Evolutionary conservation across 2,797 vertebrate species (phyloP), one percentile per base, ranked within the genome.

Genomic region (Rhinella marina): DNA sequence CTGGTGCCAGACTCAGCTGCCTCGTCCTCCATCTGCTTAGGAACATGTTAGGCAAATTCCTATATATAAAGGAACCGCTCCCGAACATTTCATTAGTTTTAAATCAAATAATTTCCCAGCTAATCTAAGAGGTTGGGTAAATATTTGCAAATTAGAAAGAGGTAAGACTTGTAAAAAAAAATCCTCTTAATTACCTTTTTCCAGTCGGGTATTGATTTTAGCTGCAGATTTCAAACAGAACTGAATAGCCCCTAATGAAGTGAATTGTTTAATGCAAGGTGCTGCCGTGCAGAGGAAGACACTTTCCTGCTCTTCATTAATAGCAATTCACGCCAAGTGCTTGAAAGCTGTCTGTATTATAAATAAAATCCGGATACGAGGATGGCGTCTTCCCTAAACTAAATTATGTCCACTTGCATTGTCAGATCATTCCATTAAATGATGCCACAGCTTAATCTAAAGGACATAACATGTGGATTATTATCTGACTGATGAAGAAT

Each of bases 351-450:
- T 83, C 85, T 84, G 73, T 86, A 84, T 72, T 59, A 86, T 59
- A 90, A 81, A 93, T 79, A 93, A 85, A 91, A 89, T 90, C 90
- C 88, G 93, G 90, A 86, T 89, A 86, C 83, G 90, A 54, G 83
- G 79, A 87, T 89, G 86, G 83, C 78, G 75, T 88, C 81, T 93
- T 91, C 88, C 90, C 85, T 85, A 92, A 92, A 92, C 90, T 92
- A 91, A 92, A 93, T 93, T 90, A 92, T 92, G 92, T 92, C 91
- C 90, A 91, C 91, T 92, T 93, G 90, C 92, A 92, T 92, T 86
- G 88, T 90, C 92, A 92, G 90, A 92, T 91, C 72, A 86, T 93
- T 92, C 90, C 79, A 87, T 93, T 93, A 92, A 92, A 91, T 88
- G 90, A 89, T 89, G 91, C 81, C 87, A 90, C 92, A 92, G 78